Percentiles rank a stretch among this genome's conserved stretches.
Conservation (phyloP, 1,140 invertebrate species). For the Caenorhabditis elegans region DNA sequence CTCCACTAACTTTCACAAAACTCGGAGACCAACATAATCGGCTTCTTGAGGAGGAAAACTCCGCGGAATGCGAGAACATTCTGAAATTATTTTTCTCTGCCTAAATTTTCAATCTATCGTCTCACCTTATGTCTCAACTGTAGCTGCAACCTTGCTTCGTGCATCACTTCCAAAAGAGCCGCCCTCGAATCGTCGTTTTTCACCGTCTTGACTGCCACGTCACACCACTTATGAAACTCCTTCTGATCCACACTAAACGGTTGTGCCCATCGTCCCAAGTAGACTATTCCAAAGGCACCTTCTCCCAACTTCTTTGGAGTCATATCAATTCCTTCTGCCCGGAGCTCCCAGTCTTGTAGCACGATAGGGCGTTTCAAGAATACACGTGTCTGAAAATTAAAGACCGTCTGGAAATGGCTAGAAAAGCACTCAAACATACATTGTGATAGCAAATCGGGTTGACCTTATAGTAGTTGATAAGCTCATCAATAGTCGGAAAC, state of each 20-base stretch:
- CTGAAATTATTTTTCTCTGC: background rate
- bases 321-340: background rate
- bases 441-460: slow-evolving; percentile 10
- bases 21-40: background rate
- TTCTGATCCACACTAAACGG: background rate
- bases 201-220: slow-evolving; percentile 6
- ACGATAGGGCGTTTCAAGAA: background rate
- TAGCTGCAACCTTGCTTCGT: background rate
- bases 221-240: slow-evolving; percentile 20
- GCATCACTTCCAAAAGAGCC: background rate
- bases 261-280: background rate
- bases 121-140: slow-evolving; percentile 2
- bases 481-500: background rate
- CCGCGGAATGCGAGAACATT: slow-evolving; percentile 16
- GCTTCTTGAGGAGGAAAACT: slow-evolving; percentile 7
- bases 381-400: background rate
- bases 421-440: background rate
- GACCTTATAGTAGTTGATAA: background rate
- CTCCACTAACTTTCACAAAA: background rate
- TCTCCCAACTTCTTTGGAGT: background rate
- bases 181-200: slow-evolving; percentile 8
- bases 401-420: too few species aligned
- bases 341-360: background rate
- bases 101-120: too few species aligned
- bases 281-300: background rate